Conservation (phyloP, 2,113 vertebrate genomes). For the Zapornia atra region DNA sequence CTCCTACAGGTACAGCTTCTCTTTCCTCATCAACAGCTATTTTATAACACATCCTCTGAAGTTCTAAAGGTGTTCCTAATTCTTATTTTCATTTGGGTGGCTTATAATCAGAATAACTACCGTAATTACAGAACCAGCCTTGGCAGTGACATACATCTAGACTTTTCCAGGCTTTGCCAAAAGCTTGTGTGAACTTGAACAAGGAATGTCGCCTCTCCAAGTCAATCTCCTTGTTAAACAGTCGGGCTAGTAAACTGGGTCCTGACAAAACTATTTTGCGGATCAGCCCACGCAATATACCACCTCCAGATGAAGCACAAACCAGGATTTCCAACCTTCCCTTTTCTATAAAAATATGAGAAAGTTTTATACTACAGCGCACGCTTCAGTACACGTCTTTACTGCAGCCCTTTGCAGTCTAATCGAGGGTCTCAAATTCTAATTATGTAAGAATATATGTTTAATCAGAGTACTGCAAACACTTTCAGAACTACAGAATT, state of each 20-base stretch:
- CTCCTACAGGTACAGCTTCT: background rate
- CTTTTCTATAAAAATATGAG: background rate
- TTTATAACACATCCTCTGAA: background rate
- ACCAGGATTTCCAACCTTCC: background rate
- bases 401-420: background rate
- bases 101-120: background rate
- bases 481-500: slow-evolving; percentile 3
- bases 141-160: background rate
- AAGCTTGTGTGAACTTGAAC: background rate
- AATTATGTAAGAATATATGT: background rate
- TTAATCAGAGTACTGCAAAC: background rate
- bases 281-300: background rate
- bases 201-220: background rate
- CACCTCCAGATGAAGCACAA: background rate
- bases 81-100: background rate
- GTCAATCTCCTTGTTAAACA: background rate
- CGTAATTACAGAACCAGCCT: background rate
- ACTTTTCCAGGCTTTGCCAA: background rate
- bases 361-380: background rate
- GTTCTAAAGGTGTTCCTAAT: background rate
- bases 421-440: background rate
- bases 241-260: background rate
- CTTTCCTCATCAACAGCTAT: background rate
- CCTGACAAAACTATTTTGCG: background rate
- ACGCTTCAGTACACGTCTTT: rapidly evolving